These are phyloP conservation scores for Lamellibrachia columna DNA, from an alignment of 2,888 invertebrate species.

Conservation along the genomic window DNA sequence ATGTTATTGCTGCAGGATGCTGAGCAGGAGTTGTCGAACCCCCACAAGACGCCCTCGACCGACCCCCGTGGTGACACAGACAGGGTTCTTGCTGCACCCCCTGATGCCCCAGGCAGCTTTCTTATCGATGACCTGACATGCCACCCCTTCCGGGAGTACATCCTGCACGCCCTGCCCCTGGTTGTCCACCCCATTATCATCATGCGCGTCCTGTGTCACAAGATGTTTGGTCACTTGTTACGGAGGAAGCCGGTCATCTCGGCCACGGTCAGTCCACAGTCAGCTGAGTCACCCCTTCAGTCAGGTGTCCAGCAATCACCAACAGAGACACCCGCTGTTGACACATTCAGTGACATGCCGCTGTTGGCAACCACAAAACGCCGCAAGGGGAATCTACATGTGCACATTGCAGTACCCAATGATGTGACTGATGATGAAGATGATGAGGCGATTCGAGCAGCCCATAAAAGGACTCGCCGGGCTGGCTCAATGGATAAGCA, in stretches of 20 bases:
- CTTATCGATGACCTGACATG: conserved; percentile 22
- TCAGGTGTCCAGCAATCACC: neutral
- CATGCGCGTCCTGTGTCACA: conserved; percentile 70
- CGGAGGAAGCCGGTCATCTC: conserved; percentile 61
- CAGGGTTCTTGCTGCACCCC: neutral
- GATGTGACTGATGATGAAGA: conserved; percentile 9
- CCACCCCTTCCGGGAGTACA: conserved; percentile 52
- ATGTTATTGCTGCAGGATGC: conserved; percentile 13
- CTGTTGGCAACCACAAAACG: neutral
- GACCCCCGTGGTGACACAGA: neutral
- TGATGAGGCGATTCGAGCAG: conserved; percentile 28
- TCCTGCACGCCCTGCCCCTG: conserved; percentile 66
- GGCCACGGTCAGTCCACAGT: neutral
- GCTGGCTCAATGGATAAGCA: conserved; percentile 48
- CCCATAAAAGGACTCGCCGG: conserved; percentile 34
- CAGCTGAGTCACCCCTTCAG: neutral
- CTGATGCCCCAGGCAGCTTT: neutral
- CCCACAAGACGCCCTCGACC: conserved; percentile 19
- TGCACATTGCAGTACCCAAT: conserved; percentile 43
- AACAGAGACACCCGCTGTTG: conserved; percentile 10
- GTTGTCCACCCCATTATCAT: conserved; percentile 71
- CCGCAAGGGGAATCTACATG: conserved; percentile 44
- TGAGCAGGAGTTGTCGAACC: neutral
- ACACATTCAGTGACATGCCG: conserved; percentile 29
- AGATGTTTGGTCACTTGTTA: conserved; percentile 70